Evolutionary conservation across 2,888 invertebrate species (phyloP), one percentile per base, ranked within the genome.

Genomic region (Heterodera filipjevi): DNA sequence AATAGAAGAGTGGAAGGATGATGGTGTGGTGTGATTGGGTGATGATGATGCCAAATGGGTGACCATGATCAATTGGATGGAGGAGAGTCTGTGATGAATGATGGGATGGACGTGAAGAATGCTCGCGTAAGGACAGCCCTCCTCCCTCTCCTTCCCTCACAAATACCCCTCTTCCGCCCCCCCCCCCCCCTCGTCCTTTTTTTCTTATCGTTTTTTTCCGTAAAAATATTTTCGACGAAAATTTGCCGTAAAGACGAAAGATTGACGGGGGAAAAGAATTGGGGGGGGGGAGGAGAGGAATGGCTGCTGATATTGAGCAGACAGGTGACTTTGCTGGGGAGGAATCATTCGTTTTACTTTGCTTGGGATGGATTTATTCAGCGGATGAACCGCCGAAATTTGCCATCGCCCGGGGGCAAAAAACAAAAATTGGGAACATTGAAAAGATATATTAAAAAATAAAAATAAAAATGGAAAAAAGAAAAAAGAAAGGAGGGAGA

Each of bases 211-310:
- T 59, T 59, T 59, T 59, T 59, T 27, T 6, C n/a, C 10, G 2
- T 3, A 59, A 59, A 59, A 59, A 27, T 59, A 59, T 59, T 59
- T 59, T 59, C n/a, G 59, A 59, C 59, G 59, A 59, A 59, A 59
- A 59, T 59, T 59, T 59, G 59, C 22, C 53, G 53, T 59, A 59
- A 59, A 27, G 16, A n/a, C 59, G 59, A n/a, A 59, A 27, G 59
- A 59, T 59, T 59, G 59, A 59, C 59, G 59, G 5, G 49, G 16
- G 16, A 16, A 49, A 49, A 19, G 16, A 49, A 49, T 2, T 5
- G 46, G 16, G 19, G 3, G 46, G 19, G 19, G 12, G 46, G 19
- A 14, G 46, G 46, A 14, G 12, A 16, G 27, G 27, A 59, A 53
- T 53, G 53, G 22, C 16, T 53, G 49, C 49, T 19, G 14, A 59